Base-by-base conservation (phyloP, 2,888 invertebrate genomes). In the Agonum fuliginosum region DNA sequence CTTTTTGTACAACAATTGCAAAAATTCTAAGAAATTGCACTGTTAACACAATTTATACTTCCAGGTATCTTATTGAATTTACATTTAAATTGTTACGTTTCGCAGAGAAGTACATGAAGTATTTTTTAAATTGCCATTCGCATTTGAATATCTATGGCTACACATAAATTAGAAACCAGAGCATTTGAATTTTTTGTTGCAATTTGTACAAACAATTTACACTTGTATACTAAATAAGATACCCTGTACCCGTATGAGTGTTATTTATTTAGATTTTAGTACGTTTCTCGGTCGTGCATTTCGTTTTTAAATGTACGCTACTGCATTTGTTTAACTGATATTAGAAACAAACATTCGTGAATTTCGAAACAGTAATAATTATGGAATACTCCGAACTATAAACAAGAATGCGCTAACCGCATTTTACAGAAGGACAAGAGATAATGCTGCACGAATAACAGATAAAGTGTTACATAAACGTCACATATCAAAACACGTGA, bases 401-500 rank as follows among this genome's bases (percentile, higher is more conserved):
- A 69, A 69, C 69, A 69, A 46, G 46, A 69, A 46, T 69, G 24
- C 27, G 14, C 24, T 43, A 43, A 67, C 67, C 41, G 34, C 67
- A 67, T 67, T 67, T 41, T 67, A 67, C 41, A 20, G 67, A 67
- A 67, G 67, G 67, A n/a, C 67, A 67, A 14, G 54, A 67, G 69
- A 69, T 24, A 62, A 62, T 30, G 17, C 8, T 30, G 30, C 58
- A 62, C 58, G 46, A 41, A 41, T 14, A 46, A 8, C 46, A 19
- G 69, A 70, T 71, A 71, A 70, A 27, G 22, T 71, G 14, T 71
- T 48, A 48, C 51, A 51, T 51, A 48, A 48, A 71, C 12, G 51
- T 71, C 48, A 51, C 30, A 71, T 71, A 71, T 71, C 34, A 34
- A 34, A 48, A 51, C 71, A 71, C 71, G 71, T 48, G 71, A 67